Base-by-base conservation (phyloP, 1,140 invertebrate species). In the Drosophila parabipectinata region DNA sequence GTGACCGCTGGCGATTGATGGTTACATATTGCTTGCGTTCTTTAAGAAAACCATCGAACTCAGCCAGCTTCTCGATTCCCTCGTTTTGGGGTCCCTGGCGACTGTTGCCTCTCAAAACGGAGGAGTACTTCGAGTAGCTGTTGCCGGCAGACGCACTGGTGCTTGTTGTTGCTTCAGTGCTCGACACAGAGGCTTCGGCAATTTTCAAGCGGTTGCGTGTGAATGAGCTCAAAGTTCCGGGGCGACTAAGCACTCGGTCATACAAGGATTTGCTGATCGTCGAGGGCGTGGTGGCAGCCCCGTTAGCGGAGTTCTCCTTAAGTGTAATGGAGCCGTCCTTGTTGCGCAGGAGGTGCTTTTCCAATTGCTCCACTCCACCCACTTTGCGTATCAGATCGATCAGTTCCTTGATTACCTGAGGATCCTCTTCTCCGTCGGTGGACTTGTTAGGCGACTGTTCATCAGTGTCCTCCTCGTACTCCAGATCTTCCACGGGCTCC, bases 361-460 rank as follows among this genome's bases (percentile, higher is more conserved):
- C 96, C 9, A 97, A 90, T 79, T 97, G 95, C 87, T 97, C 96
- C 2, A 97, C 93, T 14, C 96, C 96, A 88, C 96, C 96, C 62
- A 96, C 95, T 94, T 97, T 97, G 87, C 96, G 96, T 45, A 97
- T 97, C 0, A 97, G 92, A 72, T 95, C 95, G 44, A 97, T 95
- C 0, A 97, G 91, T 90, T 97, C 96, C 90, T 97, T 97, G 44
- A 97, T 96, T 1, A 97, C 96, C 90, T 93, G 94, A 0, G 96
- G 96, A 92, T 97, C 96, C 92, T 97, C 96, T 84, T 96, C 95
- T 12, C 92, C 79, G 34, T 93, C 91, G 28, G 88, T 79, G 45
- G 91, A 73, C 32, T 91, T 91, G 21, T 75, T 77, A 1, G 89
- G 83, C 3, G 78, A 85, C 3, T 79, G 87, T 2, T 93, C 93